phyloP scores from a whole-genome alignment of 2,888 invertebrate species.

The Phragmatobia fuliginosa region DNA sequence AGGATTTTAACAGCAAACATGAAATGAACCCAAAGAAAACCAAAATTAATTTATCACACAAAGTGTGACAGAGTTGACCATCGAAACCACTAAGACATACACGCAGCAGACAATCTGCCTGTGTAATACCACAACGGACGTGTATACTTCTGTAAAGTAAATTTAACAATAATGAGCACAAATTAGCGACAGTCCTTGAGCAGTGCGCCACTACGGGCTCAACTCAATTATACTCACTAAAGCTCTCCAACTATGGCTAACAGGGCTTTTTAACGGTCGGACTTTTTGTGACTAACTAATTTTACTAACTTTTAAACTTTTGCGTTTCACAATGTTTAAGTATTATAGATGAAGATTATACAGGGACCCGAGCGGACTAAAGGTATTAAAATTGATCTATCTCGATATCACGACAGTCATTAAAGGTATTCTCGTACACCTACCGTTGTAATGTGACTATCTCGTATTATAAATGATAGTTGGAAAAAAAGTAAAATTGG shows the following conservation, averaged over 20 bases:
- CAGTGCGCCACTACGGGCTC: not conserved
- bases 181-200: not conserved
- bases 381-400: not conserved
- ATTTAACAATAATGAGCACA: not conserved
- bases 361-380: not conserved
- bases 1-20: too few species aligned
- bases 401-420: too few species aligned
- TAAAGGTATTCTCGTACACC: too few species aligned
- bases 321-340: not conserved
- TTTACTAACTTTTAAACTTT: not conserved
- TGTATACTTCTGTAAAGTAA: not conserved
- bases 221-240: slow-evolving; percentile 15
- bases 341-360: not conserved
- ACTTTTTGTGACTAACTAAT: slow-evolving; percentile 7
- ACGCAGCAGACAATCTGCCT: not conserved
- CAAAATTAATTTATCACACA: too few species aligned
- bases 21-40: too few species aligned
- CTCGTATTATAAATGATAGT: too few species aligned
- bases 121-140: not conserved
- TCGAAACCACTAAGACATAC: too few species aligned
- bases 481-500: too few species aligned
- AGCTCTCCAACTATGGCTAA: not conserved
- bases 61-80: too few species aligned
- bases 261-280: slow-evolving; percentile 7
- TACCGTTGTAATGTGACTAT: too few species aligned